Base-by-base conservation (phyloP, 2,113 vertebrate genomes). In the Silurus asotus region DNA sequence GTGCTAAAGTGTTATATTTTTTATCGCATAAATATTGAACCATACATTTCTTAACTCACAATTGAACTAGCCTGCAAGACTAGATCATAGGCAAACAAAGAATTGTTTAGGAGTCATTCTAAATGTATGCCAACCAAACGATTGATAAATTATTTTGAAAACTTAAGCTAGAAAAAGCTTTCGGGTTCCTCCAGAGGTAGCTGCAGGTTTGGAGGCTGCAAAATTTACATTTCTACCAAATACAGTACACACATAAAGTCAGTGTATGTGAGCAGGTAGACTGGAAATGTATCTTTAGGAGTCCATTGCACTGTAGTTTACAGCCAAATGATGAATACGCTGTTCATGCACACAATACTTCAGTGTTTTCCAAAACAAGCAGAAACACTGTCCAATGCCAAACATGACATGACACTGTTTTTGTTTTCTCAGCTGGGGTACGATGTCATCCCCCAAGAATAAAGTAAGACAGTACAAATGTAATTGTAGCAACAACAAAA, bases 181-280 rank as follows among this genome's bases (percentile, higher is more conserved):
- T 89, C 89, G 89, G 91, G 90, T 87, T 90, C 83, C 88, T 89
- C 53, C 74, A 88, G 92, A 87, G 85, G 17, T 6, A 82, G 79
- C 88, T 82, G 86, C 72, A 88, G 6, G 89, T 82, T 80, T 84
- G 88, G 87, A 87, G 75, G 49, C 15, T 61, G 74, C 83, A 87
- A 81, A 85, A 76, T 85, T 37, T 87, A 87, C 83, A 86, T 81
- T 82, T 85, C 58, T 17, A 53, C 48, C 67, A 78, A 55, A 84
- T n/a, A 62, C 76, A 55, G 80, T n/a, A 62, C 76, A 49, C 17
- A 37, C 25, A 48, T 51, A 69, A 2, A 78, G 7, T n/a, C 15
- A 13, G 11, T 62, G 56, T 13, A 69, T 8, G 13, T 25, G 19
- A 20, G 4, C 28, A 23, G 67, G 58, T 81, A 20, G 59, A 78